phyloP scores from a whole-genome alignment of 2,113 vertebrate genomes.

The Mobula birostris region DNA sequence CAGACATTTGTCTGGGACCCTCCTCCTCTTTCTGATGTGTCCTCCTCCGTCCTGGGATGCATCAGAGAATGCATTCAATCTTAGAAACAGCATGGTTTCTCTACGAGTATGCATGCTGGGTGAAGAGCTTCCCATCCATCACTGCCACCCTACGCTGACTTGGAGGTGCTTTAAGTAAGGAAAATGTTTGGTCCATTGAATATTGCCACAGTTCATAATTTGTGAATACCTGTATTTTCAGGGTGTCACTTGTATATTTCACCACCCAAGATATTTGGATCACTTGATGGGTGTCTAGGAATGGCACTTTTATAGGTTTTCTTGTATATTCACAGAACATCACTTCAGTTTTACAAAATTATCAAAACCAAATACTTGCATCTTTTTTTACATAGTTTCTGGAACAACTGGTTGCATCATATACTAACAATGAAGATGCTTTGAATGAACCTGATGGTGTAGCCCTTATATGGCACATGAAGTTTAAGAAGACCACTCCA shows the following conservation, averaged over 20 bases:
- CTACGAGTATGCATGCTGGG: no score
- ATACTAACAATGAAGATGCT: slow-evolving; percentile 38
- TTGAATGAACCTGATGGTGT: slow-evolving; percentile 38
- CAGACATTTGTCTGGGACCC: background rate
- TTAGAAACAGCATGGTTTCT: no score
- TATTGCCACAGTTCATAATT: background rate
- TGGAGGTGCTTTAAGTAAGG: background rate
- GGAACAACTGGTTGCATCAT: slow-evolving; percentile 35
- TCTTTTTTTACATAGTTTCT: slow-evolving; percentile 1
- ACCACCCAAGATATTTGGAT: background rate
- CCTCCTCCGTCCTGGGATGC: no score
- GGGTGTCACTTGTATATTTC: background rate
- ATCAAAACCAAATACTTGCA: background rate
- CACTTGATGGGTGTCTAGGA: background rate
- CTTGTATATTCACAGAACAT: background rate
- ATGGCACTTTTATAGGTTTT: background rate
- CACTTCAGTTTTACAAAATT: background rate
- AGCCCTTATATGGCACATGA: slow-evolving; percentile 39
- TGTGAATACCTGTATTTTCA: background rate
- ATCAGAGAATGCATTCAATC: no score
- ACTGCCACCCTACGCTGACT: no score
- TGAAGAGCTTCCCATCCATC: no score
- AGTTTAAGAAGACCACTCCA: slow-evolving; percentile 40
- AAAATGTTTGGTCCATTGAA: background rate
- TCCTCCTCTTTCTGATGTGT: background rate